Percentiles rank a stretch among this genome's conserved stretches.
These are phyloP conservation scores for Galeopterus variegatus DNA, from an alignment of 2,113 vertebrate genomes.

Conservation along the genomic window DNA sequence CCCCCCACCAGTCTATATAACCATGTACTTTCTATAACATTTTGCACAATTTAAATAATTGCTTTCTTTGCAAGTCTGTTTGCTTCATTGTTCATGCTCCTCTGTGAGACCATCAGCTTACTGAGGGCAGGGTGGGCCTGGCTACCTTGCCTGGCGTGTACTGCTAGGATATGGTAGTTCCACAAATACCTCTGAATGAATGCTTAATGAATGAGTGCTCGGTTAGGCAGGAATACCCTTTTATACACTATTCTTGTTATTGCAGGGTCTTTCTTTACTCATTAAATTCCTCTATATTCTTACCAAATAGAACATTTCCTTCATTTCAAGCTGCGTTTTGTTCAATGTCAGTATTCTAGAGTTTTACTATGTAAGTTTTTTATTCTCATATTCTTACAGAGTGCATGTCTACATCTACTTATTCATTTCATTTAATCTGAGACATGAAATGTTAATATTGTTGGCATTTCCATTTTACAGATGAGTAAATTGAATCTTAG, in stretches of 20 bases:
- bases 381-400: conserved; percentile 43
- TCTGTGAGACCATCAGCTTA: neutral
- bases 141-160: too few species aligned
- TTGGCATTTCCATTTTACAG: conserved; percentile 81
- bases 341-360: neutral
- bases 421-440: conserved; percentile 70
- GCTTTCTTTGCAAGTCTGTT: neutral
- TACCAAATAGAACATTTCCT: neutral
- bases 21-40: neutral
- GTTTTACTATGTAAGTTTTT: conserved; percentile 12
- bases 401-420: neutral
- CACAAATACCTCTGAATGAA: neutral
- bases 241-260: neutral
- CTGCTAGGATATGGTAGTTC: neutral
- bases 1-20: neutral
- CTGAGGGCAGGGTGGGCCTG: neutral
- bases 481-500: conserved; percentile 75
- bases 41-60: neutral
- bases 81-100: neutral
- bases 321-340: conserved; percentile 45
- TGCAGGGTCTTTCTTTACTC: neutral
- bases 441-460: conserved; percentile 78
- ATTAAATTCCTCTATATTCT: neutral
- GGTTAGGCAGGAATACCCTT: neutral
- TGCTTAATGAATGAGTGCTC: neutral